Percentiles rank a stretch among this genome's conserved stretches.
phyloP scores from a whole-genome alignment of 2,888 invertebrate genomes.

The Oxyteleia sp. region DNA sequence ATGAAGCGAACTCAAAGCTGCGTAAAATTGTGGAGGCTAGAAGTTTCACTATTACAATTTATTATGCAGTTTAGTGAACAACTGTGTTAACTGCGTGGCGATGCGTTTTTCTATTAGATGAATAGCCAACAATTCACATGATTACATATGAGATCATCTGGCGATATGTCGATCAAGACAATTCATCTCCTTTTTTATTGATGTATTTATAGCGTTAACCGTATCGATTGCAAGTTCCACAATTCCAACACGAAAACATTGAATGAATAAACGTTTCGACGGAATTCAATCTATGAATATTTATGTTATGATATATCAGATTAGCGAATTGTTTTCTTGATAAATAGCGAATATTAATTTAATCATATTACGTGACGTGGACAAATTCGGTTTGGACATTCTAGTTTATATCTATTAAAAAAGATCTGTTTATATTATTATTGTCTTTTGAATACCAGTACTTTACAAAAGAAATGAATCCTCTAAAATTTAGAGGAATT shows the following conservation, averaged over 20 bases:
- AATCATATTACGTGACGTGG: too few relatives aligned
- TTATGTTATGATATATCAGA: too few relatives aligned
- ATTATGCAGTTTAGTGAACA: conserved; percentile 65
- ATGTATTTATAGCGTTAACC: conserved; percentile 24
- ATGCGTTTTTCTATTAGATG: conserved; percentile 44
- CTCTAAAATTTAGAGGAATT: too few relatives aligned
- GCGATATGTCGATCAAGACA: conserved; percentile 50
- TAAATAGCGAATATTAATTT: too few relatives aligned
- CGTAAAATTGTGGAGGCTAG: conserved; percentile 52
- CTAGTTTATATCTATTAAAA: too few relatives aligned
- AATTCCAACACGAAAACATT: neutral
- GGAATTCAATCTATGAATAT: neutral
- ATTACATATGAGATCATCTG: conserved; percentile 62
- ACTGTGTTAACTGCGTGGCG: conserved; percentile 41
- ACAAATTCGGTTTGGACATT: too few relatives aligned
- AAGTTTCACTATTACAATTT: conserved; percentile 59
- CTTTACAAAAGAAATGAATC: too few relatives aligned
- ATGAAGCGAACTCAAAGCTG: conserved; percentile 44
- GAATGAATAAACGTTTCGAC: neutral
- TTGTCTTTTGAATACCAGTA: too few relatives aligned
- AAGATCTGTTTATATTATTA: too few relatives aligned
- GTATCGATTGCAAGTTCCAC: conserved; percentile 9
- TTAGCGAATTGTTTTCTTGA: too few relatives aligned
- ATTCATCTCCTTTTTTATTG: conserved; percentile 50
- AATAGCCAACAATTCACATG: conserved; percentile 59